Evolutionary conservation across 37 sponge, comb jelly and placozoan species (phyloP), one percentile per base, ranked within the genome.

Genomic region (Crambe crambe): DNA sequence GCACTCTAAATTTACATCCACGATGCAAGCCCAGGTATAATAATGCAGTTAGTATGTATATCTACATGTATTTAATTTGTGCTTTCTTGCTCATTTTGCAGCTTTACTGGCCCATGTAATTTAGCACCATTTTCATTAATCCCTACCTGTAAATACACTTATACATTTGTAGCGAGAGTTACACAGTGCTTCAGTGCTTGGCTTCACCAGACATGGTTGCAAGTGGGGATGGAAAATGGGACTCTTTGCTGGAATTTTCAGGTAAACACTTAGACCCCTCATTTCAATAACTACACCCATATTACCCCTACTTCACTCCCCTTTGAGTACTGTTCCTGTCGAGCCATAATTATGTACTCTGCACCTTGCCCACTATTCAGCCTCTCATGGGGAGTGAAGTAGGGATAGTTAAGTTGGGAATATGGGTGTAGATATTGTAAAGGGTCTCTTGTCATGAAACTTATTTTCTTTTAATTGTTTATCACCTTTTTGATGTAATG

Each of bases 11-110:
- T 91, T 82, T 60, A 57, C 77, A 0, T 86, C 89, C 18, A 42
- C 44, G 23, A 91, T 91, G 88, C 91, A 91, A 57, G 87, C 87
- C 17, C 91, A 91, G 78, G 91, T 91, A 41, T 5, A n/a, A n/a
- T n/a, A n/a, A n/a, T n/a, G 38, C 44, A 37, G 37, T 12, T 21
- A 26, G n/a, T 31, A 22, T 21, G 15, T 40, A 43, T 18, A 65
- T 5, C 34, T 65, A 34, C 34, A 31, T 30, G 42, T 12, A 25
- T 39, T 42, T 38, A 62, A 23, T 62, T 23, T 35, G 34, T 66
- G 37, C 17, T 35, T 66, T 21, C 15, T 8, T 31, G 67, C 34
- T 18, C 2, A 30, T 30, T 30, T 58, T 31, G 34, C 17, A 3
- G 27, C 27, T 18, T 62, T 18, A n/a, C 29, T 62, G 25, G 23